Conservation (phyloP, 2,113 vertebrate genomes). For the Nesoenas mayeri region DNA sequence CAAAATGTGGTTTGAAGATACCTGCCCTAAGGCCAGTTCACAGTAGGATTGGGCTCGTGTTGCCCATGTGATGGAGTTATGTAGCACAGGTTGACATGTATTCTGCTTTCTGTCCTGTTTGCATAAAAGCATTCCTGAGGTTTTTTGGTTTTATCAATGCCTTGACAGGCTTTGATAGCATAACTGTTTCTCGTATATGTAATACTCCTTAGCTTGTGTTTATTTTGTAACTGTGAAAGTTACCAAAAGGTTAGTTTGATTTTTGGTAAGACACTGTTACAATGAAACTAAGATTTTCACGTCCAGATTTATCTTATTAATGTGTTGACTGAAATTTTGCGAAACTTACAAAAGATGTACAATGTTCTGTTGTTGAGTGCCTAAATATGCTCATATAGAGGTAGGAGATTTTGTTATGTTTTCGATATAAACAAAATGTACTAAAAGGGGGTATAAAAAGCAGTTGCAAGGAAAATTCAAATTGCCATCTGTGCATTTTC, state of each 20-base stretch:
- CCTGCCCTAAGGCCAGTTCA: not conserved
- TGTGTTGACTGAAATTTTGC: not conserved
- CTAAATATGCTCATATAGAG: not conserved
- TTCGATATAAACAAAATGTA: not conserved
- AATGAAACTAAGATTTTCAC: not conserved
- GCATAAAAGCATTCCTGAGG: not conserved
- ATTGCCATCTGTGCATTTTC: constrained; percentile 21
- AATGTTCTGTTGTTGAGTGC: not conserved
- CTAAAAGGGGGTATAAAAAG: constrained; percentile 4
- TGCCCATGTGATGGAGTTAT: not conserved
- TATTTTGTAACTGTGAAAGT: not conserved
- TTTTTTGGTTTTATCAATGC: not conserved
- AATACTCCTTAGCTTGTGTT: not conserved
- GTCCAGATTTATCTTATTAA: not conserved
- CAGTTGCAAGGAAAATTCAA: constrained; percentile 32
- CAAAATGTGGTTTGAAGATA: not conserved
- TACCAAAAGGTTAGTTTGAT: not conserved
- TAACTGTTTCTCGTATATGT: not conserved
- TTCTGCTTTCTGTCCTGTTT: not conserved
- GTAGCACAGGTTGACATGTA: not conserved
- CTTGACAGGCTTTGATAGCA: not conserved
- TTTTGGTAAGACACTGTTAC: not conserved
- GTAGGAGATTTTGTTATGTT: not conserved
- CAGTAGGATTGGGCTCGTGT: not conserved
- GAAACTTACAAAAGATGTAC: not conserved